Base-by-base conservation (phyloP, 2,113 vertebrate species). In the Cisticola juncidis region DNA sequence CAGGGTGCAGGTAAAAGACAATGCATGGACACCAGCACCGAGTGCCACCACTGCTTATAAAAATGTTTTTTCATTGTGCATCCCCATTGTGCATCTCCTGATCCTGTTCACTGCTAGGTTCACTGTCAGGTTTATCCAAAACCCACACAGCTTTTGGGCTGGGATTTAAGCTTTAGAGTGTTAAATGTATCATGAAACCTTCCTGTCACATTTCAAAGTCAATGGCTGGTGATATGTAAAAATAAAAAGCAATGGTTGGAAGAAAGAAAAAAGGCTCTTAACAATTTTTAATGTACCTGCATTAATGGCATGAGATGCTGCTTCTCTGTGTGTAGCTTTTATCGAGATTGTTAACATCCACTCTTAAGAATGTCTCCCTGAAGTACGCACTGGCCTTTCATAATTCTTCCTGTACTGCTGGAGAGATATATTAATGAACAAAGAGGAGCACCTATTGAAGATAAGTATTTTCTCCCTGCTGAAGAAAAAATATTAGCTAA, bases 181-280 rank as follows among this genome's bases (percentile, higher is more conserved):
- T 61, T 51, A 81, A 89, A 31, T 4, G 20, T 92, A 60, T 40
- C 60, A 50, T 18, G n/a, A 88, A 88, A 50, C 44, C 22, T 42
- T 83, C 70, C 47, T 77, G 82, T 88, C 83, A 17, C 9, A 17
- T 81, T 92, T 91, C 50, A 64, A 88, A 91, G 36, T 44, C 38
- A 61, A 8, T 51, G 70, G 73, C 85, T 86, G 24, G 83, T 70
- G 31, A 38, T 60, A 57, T 31, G 64, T 90, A 65, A 95, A 94
- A 96, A 94, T 91, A 96, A 96, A 92, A 88, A 93, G 71, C 85
- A 93, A 83, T 86, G 64, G 64, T 58, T 96, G 35, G 92, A 93
- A 91, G 88, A 93, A 92, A 82, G 29, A 92, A 68, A 88, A 89
- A 87, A 70, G 83, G 22, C 81, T 97, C 70, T 92, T n/a, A 44